Conservation (phyloP, 2,797 vertebrate species). For the Parauchenoglanis punctatus region DNA sequence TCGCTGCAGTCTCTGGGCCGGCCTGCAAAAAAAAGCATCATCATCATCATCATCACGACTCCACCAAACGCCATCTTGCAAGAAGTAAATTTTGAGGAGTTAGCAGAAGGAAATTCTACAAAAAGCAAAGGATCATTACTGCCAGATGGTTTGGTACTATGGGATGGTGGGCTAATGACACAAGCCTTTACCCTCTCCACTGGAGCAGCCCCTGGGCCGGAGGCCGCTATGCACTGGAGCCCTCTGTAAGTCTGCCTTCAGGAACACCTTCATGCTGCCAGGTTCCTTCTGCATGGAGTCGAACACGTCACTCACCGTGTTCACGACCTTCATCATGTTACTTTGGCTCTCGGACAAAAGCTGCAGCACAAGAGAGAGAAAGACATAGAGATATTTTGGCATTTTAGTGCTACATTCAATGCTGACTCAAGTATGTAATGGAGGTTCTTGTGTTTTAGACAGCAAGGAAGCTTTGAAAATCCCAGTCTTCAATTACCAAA, state of each 20-base stretch:
- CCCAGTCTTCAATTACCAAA: conserved; percentile 32
- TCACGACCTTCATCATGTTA: conserved; percentile 82
- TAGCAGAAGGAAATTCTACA: neutral
- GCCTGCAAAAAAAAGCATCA: conserved; percentile 65
- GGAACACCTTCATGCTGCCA: conserved; percentile 67
- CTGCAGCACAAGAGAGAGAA: conserved; percentile 59
- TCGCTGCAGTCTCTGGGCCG: conserved; percentile 89
- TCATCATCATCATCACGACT: neutral
- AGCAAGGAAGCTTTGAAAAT: conserved; percentile 25
- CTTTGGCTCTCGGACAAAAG: conserved; percentile 83
- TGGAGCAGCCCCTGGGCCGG: conserved; percentile 75
- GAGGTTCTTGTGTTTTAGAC: conserved; percentile 21
- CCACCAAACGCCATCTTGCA: neutral
- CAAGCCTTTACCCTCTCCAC: conserved; percentile 64
- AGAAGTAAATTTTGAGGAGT: conserved; percentile 4
- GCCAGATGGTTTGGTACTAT: conserved; percentile 21
- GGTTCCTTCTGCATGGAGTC: conserved; percentile 79
- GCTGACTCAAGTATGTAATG: neutral
- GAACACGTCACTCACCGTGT: conserved; percentile 78
- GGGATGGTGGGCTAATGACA: conserved; percentile 40
- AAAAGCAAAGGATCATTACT: conserved; percentile 40
- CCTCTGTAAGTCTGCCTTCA: conserved; percentile 82
- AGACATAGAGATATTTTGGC: neutral
- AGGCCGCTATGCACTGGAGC: conserved; percentile 65
- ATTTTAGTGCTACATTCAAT: neutral